Evolutionary conservation across 2,113 vertebrate species (phyloP), one percentile per base, ranked within the genome.

Genomic region (Typhlomys cinereus): DNA sequence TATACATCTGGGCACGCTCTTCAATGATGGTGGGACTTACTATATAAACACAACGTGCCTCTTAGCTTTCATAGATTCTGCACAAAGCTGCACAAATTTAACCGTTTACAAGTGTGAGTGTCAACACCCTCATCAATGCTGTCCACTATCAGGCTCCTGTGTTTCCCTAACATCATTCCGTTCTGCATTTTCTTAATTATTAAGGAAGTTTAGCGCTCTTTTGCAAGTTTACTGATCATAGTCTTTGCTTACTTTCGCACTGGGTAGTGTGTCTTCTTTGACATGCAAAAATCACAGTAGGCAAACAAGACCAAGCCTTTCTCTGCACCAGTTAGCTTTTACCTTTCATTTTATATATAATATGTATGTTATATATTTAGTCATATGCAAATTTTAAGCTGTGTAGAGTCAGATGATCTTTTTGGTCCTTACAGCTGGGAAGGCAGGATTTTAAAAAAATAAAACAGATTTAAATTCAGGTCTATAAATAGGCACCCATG

Each of bases 111-210:
- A 93, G 44, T 20, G 8, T 18, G 20, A 39, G 14, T 46, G 74
- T 88, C 89, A 86, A 71, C 54, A 75, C 9, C 21, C 41, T 82
- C 88, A 54, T 80, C 84, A 52, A 15, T 41, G 84, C 1, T 66
- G 75, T 50, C 4, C 39, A 29, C 57, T 67, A 88, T 83, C 79
- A 36, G 50, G 52, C 9, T 18, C 4, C 14, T 57, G 13, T 62
- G 80, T 74, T 79, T 73, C 14, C 36, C 75, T 73, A 86, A 48
- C 70, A 50, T 36, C 52, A 54, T 25, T 59, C 31, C 18, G 15
- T n/a, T 81, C 46, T 82, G 73, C 46, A 50, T 64, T 39, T 82
- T 92, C 74, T 92, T 69, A 87, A 92, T 79, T 71, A 85, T 84
- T 71, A 89, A 67, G 39, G 67, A 75, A 75, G 85, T 7, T 34